A percentile compares a stretch with the other conserved stretches of the same genome.
Conservation (phyloP, 1,140 invertebrate species). For the Diploscapter pachys region DNA sequence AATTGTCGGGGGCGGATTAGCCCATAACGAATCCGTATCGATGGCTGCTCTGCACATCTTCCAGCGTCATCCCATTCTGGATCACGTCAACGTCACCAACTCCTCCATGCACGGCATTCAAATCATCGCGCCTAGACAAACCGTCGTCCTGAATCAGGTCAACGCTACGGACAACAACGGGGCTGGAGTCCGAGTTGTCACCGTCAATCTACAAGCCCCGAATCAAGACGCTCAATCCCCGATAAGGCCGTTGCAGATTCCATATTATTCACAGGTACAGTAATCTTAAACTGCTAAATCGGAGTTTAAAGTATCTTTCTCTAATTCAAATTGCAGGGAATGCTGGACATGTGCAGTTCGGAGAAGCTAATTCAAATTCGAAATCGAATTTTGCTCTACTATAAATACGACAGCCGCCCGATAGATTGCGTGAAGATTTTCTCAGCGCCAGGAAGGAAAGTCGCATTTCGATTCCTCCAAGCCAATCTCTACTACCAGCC, state of each 20-base stretch:
- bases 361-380: constrained; percentile 83
- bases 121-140: constrained; percentile 60
- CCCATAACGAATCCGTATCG: constrained; percentile 81
- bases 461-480: constrained; percentile 52
- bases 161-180: constrained; percentile 80
- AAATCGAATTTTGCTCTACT: constrained; percentile 82
- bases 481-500: constrained; percentile 47
- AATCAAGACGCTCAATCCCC: constrained; percentile 7
- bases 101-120: constrained; percentile 88
- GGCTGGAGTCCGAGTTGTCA: constrained; percentile 81
- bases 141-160: constrained; percentile 59
- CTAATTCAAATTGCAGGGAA: constrained; percentile 81
- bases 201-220: constrained; percentile 80
- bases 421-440: constrained; percentile 98
- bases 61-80: constrained; percentile 76
- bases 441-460: constrained; percentile 70
- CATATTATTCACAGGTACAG: no score
- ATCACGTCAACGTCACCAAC: constrained; percentile 76
- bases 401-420: constrained; percentile 91
- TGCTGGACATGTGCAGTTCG: constrained; percentile 92
- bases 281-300: constrained; percentile 67
- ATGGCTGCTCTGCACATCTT: constrained; percentile 84
- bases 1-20: constrained; percentile 87
- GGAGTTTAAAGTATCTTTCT: constrained; percentile 74
- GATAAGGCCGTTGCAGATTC: constrained; percentile 3